A percentile compares a stretch with the other conserved stretches of the same genome.
These are phyloP conservation scores for Macrosoma leucophasiata DNA, from an alignment of 2,888 invertebrate species.

Conservation along the genomic window DNA sequence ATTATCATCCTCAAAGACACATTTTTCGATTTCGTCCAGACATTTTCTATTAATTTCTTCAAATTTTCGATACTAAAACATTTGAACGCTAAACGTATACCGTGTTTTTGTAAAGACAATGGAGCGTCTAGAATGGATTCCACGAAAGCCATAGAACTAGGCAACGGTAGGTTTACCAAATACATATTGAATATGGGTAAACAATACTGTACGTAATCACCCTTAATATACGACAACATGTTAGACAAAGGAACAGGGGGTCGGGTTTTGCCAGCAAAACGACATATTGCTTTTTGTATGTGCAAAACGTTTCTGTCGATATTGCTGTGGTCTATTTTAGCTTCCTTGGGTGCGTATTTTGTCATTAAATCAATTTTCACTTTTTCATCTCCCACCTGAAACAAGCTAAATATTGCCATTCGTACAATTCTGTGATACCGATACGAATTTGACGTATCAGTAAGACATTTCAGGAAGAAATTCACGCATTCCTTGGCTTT, in stretches of 20 bases:
- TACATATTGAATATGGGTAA: conserved; percentile 41
- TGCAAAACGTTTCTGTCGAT: conserved; percentile 27
- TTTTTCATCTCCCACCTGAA: conserved; percentile 34
- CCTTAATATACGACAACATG: conserved; percentile 36
- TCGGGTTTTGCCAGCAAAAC: conserved; percentile 35
- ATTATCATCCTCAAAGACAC: conserved; percentile 38
- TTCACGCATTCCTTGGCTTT: conserved; percentile 33
- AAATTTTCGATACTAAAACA: conserved; percentile 36
- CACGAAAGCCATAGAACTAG: conserved; percentile 34
- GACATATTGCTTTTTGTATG: conserved; percentile 43
- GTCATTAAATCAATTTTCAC: conserved; percentile 33
- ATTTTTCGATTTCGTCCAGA: conserved; percentile 43
- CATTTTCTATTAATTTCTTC: conserved; percentile 27
- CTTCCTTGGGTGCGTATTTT: conserved; percentile 34
- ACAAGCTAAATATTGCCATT: conserved; percentile 35
- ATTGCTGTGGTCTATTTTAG: conserved; percentile 36
- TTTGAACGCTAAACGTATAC: conserved; percentile 42
- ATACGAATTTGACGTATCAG: conserved; percentile 3
- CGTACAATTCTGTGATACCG: conserved; percentile 6
- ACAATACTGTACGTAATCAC: conserved; percentile 42
- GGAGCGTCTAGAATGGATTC: conserved; percentile 36
- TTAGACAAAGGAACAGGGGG: conserved; percentile 39
- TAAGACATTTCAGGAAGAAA: conserved; percentile 30
- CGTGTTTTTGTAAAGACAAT: conserved; percentile 46
- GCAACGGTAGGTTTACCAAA: conserved; percentile 34